These are phyloP conservation scores for Latrodectus hesperus DNA, from an alignment of 2,888 invertebrate genomes.

Conservation along the genomic window DNA sequence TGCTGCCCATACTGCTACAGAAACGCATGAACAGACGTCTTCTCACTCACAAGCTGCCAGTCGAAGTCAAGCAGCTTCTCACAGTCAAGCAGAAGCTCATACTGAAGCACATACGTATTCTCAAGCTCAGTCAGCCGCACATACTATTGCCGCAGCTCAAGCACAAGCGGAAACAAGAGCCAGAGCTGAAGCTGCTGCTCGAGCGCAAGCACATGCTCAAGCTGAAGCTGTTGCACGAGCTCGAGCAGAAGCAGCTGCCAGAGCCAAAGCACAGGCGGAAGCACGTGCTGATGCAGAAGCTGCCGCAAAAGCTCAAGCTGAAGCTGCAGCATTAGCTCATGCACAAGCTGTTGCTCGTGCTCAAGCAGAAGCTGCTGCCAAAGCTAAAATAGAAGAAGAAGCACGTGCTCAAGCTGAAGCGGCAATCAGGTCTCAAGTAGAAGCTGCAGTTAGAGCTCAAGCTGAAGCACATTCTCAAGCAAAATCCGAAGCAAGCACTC, in stretches of 20 bases:
- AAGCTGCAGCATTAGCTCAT: background rate
- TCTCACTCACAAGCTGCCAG: conserved; percentile 4
- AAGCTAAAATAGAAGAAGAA: background rate
- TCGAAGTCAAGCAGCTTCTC: too few relatives aligned
- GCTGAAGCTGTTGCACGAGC: background rate
- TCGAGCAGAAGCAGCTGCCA: background rate
- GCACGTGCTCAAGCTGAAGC: background rate
- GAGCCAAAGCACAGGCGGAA: background rate
- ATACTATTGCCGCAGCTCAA: background rate
- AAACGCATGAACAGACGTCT: conserved; percentile 6
- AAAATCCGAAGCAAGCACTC: background rate
- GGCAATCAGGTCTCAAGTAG: background rate
- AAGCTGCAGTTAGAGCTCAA: background rate
- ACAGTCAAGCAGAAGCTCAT: too few relatives aligned
- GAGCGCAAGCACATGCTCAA: background rate
- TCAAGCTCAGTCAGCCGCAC: background rate
- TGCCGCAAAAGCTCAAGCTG: background rate
- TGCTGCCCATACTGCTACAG: conserved; percentile 27
- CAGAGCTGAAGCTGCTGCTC: background rate
- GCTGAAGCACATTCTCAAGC: background rate
- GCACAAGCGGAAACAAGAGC: background rate
- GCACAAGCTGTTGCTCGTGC: too few relatives aligned
- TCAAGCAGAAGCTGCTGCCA: background rate
- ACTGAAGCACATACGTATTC: background rate
- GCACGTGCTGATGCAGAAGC: background rate